Evolutionary conservation across 2,888 invertebrate species (phyloP).

Genomic region (Stratiomys singularior): DNA sequence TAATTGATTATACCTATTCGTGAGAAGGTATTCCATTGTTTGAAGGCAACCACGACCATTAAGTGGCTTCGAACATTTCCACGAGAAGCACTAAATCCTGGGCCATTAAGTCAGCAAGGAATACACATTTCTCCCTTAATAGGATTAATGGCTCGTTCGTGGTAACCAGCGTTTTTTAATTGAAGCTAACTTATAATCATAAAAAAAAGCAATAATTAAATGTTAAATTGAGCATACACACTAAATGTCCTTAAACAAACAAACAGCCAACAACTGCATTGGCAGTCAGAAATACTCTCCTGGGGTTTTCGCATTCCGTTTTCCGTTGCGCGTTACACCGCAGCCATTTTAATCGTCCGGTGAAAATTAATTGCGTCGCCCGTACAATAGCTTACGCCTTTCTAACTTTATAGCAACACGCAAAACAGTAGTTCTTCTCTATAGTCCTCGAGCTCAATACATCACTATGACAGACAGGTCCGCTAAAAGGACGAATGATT

Average conservation of each 20-base stretch:
- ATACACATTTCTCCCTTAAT: not conserved
- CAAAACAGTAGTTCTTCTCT: slow-evolving; percentile 29
- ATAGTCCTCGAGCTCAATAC: slow-evolving; percentile 39
- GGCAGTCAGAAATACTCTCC: not conserved
- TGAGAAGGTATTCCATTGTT: no score
- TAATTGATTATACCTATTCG: no score
- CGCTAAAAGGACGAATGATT: slow-evolving; percentile 49
- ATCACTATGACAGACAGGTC: slow-evolving; percentile 49
- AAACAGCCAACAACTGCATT: slow-evolving; percentile 29
- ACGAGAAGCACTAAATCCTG: no score
- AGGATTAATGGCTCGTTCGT: not conserved
- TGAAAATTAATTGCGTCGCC: slow-evolving; percentile 33
- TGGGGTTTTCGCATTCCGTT: no score
- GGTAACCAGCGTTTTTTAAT: not conserved
- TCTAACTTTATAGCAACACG: slow-evolving; percentile 41
- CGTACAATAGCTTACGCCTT: not conserved
- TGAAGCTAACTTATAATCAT: slow-evolving; percentile 9
- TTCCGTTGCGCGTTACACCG: not conserved
- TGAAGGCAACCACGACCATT: no score
- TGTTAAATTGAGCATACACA: slow-evolving; percentile 27
- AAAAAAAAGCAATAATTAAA: slow-evolving; percentile 32
- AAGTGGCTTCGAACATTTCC: no score
- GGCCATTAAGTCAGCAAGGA: not conserved
- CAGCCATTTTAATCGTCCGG: slow-evolving; percentile 19
- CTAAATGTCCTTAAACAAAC: slow-evolving; percentile 34